Evolutionary conservation across 2,797 vertebrate species (phyloP).

Genomic region (Peromyscus eremicus): DNA sequence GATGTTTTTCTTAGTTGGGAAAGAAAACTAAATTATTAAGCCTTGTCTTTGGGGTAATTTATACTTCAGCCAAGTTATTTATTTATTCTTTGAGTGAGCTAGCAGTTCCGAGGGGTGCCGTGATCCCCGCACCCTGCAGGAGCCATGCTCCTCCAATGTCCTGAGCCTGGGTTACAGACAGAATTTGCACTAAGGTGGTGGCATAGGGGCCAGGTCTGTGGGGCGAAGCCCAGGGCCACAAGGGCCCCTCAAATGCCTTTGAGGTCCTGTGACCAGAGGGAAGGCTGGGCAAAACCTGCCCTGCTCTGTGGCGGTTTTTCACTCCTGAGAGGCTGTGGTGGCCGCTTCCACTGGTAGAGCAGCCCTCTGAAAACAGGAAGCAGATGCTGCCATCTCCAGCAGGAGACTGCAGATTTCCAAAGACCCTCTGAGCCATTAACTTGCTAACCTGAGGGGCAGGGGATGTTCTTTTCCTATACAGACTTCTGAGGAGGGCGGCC

Average conservation of each 20-base stretch:
- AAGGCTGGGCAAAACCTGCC: background rate
- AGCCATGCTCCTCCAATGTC: background rate
- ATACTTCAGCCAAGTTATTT: conserved; percentile 76
- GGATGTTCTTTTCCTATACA: background rate
- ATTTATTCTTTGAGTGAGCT: conserved; percentile 55
- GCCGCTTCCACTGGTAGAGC: background rate
- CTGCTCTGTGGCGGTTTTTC: background rate
- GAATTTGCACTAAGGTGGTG: conserved; percentile 67
- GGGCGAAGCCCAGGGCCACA: background rate
- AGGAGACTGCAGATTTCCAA: background rate
- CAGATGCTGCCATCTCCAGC: background rate
- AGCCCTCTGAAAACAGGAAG: background rate
- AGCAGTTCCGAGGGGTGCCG: background rate
- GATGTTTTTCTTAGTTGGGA: conserved; percentile 37
- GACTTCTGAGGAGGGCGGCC: background rate
- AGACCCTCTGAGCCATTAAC: conserved; percentile 10
- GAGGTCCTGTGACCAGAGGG: background rate
- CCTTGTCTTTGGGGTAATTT: conserved; percentile 73
- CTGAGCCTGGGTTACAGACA: conserved; percentile 29
- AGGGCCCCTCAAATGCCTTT: background rate
- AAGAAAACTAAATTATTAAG: conserved; percentile 78
- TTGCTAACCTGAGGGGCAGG: background rate
- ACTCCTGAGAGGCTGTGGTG: background rate
- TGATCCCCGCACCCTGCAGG: background rate
- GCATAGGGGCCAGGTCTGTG: background rate